Conservation (phyloP, 1,140 invertebrate genomes). For the Bilobella aurantiaca region DNA sequence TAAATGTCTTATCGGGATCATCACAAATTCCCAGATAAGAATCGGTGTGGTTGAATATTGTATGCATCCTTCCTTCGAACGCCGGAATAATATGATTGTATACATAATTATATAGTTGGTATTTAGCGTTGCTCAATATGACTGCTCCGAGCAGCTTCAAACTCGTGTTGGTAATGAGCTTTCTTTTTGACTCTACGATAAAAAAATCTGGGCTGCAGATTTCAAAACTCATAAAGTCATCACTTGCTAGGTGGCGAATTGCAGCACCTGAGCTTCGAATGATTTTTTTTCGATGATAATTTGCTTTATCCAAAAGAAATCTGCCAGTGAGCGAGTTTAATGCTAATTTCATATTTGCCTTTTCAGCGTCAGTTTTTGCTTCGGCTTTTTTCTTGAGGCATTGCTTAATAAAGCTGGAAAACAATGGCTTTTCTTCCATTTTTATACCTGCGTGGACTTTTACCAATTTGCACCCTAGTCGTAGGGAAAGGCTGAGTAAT, state of each 20-base stretch:
- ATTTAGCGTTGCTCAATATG: background rate
- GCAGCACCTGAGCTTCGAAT: background rate
- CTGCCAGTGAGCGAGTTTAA: background rate
- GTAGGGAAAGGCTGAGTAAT: background rate
- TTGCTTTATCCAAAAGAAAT: background rate
- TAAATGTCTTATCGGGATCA: background rate
- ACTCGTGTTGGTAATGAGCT: background rate
- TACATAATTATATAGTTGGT: background rate
- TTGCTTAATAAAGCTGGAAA: background rate
- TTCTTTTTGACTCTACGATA: background rate
- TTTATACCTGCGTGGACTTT: background rate
- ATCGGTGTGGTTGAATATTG: background rate
- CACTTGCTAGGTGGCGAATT: background rate
- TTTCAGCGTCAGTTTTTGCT: background rate
- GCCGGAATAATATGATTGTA: background rate
- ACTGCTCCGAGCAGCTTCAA: background rate
- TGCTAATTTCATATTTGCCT: background rate
- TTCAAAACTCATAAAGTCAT: background rate
- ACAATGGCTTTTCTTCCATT: background rate
- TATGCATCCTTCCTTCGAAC: background rate
- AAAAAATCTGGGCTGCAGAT: background rate
- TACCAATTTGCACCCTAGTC: background rate
- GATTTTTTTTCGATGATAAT: background rate
- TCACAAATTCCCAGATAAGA: background rate
- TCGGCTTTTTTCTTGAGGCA: background rate